Conservation (phyloP, 2,888 invertebrate species). For the Labia minor region DNA sequence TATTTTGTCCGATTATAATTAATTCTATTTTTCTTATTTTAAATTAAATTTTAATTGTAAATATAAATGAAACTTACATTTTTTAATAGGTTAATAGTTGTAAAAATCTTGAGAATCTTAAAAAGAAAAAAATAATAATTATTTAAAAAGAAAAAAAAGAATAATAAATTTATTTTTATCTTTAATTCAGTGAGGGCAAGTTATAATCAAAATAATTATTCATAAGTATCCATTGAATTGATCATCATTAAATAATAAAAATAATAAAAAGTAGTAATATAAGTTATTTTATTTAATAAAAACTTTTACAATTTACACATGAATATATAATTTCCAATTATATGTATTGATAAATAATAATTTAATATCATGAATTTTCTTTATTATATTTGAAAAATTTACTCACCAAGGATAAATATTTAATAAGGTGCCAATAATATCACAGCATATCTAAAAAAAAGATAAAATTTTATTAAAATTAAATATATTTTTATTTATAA, state of each 20-base stretch:
- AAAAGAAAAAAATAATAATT: background rate
- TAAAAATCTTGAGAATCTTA: background rate
- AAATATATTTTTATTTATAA: background rate
- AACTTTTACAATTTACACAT: no score
- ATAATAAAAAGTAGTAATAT: no score
- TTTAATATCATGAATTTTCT: no score
- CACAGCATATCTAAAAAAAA: background rate
- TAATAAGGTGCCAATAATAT: background rate
- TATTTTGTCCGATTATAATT: no score
- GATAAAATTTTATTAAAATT: background rate
- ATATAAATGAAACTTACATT: background rate
- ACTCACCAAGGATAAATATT: background rate
- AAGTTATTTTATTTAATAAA: no score
- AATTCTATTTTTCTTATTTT: background rate
- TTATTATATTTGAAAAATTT: no score
- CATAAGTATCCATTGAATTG: background rate
- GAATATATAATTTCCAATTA: no score
- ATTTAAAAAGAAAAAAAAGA: background rate
- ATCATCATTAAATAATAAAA: no score
- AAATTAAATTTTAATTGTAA: background rate
- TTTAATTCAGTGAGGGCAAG: conserved; percentile 7
- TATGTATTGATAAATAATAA: no score
- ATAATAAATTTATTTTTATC: background rate
- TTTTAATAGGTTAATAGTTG: background rate
- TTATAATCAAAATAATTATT: background rate